Evolutionary conservation across 2,888 invertebrate species (phyloP), one percentile per base, ranked within the genome.

Genomic region (Aplocera efformata): DNA sequence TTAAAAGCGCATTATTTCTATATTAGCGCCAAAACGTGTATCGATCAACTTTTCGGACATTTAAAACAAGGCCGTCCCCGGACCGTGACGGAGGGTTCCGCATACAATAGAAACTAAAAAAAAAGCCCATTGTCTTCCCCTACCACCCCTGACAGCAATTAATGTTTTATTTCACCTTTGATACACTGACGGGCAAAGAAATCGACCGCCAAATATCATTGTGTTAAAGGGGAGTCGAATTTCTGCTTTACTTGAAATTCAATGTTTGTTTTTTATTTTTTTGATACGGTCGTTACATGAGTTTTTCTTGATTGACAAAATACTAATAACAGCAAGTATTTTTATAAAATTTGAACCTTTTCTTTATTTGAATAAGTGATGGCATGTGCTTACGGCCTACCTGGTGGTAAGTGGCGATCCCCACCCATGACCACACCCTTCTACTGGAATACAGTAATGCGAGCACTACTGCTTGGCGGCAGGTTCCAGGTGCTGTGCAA

Each of bases 161-260:
- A 85, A 84, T 84, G 81, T 80, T 79, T 73, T 78, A 75, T 80
- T 76, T 68, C 69, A 79, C 76, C 77, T 75, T 72, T 71, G 5
- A 68, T 72, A 68, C 71, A 66, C 62, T 54, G 56, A 41, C 52
- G 62, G 56, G 42, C 71, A 60, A 53, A 50, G 59, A 59, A 60
- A 66, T 60, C 48, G 56, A 51, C 49, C 49, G 38, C 57, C 53
- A 49, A 58, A 58, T 56, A 54, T 46, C 52, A 54, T 17, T 53
- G 54, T 50, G 56, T 48, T 17, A 17, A n/a, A n/a, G n/a, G 13
- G 13, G 13, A 17, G 13, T 17, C 5, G 13, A n/a, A n/a, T n/a
- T 17, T 17, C 13, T 17, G 5, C 5, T 17, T 17, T 17, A 36
- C 29, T 32, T 32, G 10, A 30, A 29, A 28, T 34, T 34, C 20